Evolutionary conservation across 2,113 vertebrate genomes (phyloP), one percentile per base, ranked within the genome.

Genomic region (Cinclus cinclus): DNA sequence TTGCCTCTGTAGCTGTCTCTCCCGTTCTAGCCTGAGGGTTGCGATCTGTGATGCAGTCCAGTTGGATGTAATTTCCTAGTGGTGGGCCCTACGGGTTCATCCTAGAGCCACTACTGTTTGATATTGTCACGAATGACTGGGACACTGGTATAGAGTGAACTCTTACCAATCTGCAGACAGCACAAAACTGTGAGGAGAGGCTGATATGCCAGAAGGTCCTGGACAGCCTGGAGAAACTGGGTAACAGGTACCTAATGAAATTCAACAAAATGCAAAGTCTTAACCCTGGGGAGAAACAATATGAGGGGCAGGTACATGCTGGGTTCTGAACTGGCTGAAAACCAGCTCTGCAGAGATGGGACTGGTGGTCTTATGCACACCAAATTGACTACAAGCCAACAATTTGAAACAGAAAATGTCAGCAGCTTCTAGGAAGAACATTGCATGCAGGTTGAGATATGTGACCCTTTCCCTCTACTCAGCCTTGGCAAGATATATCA

Each of bases 1-100:
- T 49, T 91, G 33, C 28, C 9, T 49, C 6, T 9, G 2, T 27
- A 78, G n/a, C 13, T 71, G 13, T 56, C 27, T 60, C 23, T 68
- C 46, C 20, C 1, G 0, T 63, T 52, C 27, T 19, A 35, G 39
- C 27, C 73, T 73, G 46, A 0, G 0, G 24, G 17, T 13, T 63
- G 42, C 33, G 44, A 82, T 23, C 44, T 23, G 27, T 55, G 25
- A 37, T 5, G 8, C 22, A 27, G 37, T 49, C 16, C 21, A 73
- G 5, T 0, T 58, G 31, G 37, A 94, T 25, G 13, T n/a, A 4
- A 46, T 15, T 65, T 65, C 15, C 17, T n/a, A 41, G 15, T 2
- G 9, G 13, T 44, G 2, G 41, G 4, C 22, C 17, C 28, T 22
- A 5, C 7, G 22, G 11, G 7, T 3, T 79, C 50, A 14, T 53